Conservation (phyloP, 35 echinoderm and acorn worm species). For the Apostichopus californicus region DNA sequence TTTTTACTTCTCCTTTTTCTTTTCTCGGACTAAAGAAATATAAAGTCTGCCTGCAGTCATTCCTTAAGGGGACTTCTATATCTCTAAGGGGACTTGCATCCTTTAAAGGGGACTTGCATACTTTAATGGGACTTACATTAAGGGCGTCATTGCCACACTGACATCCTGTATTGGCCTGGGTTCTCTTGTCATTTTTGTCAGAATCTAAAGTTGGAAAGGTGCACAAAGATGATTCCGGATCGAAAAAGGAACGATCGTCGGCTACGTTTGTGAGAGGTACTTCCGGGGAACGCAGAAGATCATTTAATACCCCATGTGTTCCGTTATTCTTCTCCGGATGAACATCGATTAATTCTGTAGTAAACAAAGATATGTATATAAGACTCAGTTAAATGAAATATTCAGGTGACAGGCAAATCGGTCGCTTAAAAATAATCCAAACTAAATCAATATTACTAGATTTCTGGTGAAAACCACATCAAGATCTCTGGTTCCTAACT, state of each 20-base stretch:
- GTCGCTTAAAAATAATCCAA: too few species aligned
- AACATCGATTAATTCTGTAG: conserved; percentile 18
- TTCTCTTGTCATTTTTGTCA: not conserved
- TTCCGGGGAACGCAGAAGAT: not conserved
- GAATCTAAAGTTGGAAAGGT: not conserved
- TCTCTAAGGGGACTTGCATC: too few species aligned
- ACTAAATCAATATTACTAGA: too few species aligned
- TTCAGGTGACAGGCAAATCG: too few species aligned
- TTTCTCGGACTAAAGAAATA: too few species aligned
- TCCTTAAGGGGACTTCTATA: too few species aligned
- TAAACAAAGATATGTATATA: not conserved
- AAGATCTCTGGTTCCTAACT: too few species aligned
- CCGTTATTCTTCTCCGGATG: conserved; percentile 36
- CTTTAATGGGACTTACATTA: not conserved
- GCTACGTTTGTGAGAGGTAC: not conserved
- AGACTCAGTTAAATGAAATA: too few species aligned
- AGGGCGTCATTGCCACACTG: not conserved
- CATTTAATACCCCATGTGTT: conserved; percentile 10
- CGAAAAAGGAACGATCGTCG: not conserved
- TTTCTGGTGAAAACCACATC: too few species aligned
- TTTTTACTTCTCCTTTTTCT: too few species aligned
- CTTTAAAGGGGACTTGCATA: not conserved
- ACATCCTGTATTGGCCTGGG: conserved; percentile 3
- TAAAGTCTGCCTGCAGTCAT: too few species aligned
- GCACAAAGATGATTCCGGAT: not conserved